Conservation (phyloP, 1,140 invertebrate species). For the Coelopa frigida region DNA sequence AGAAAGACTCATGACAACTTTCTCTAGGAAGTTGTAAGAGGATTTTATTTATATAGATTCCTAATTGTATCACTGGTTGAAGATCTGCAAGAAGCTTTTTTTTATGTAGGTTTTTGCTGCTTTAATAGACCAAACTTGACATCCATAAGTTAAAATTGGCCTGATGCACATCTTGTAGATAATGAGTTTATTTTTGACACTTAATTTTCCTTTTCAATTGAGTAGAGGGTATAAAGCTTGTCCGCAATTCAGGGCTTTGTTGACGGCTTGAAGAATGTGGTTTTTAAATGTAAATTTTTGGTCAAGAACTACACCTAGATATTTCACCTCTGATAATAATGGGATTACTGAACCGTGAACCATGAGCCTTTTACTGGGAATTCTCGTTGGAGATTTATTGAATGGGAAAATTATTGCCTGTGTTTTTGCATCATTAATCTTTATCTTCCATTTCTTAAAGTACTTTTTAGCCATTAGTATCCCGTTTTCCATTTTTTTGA, state of each 20-base stretch:
- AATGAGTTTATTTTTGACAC: not conserved
- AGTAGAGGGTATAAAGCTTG: not conserved
- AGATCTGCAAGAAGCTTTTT: no score
- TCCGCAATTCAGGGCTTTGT: not conserved
- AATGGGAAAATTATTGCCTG: no score
- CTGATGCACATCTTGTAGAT: constrained; percentile 6
- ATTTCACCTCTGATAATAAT: no score
- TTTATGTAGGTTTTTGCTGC: not conserved
- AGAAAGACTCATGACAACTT: no score
- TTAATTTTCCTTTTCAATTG: not conserved
- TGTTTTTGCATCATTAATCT: no score
- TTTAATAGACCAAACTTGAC: not conserved
- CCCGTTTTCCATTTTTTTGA: not conserved
- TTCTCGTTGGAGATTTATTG: not conserved
- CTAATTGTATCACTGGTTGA: no score
- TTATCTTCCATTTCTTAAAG: not conserved
- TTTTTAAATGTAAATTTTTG: constrained; percentile 1
- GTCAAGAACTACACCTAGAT: no score
- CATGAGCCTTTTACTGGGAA: not conserved
- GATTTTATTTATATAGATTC: no score
- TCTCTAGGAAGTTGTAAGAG: no score
- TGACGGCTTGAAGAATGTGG: not conserved
- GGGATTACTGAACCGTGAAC: not conserved
- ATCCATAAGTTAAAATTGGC: constrained; percentile 6
- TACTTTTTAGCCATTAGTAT: not conserved